Conservation (phyloP, 2,888 invertebrate genomes). For the Lasioglossum leucozonium region DNA sequence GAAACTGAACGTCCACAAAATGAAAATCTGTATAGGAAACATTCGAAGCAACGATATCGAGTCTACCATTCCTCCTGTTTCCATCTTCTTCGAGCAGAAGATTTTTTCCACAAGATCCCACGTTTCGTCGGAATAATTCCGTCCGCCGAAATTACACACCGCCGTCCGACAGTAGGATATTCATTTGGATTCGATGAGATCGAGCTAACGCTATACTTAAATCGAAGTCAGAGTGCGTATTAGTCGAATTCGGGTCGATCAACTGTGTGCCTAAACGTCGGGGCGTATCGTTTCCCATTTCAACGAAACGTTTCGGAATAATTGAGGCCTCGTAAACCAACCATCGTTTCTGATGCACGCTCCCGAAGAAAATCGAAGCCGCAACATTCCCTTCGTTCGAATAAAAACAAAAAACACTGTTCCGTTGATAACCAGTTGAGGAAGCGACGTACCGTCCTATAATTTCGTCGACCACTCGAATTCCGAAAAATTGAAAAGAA, state of each 20-base stretch:
- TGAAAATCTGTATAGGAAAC: not conserved
- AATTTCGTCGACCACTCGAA: not conserved
- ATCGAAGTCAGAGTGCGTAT: slow-evolving; percentile 41
- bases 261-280: slow-evolving; percentile 17
- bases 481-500: too few relatives aligned
- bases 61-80: not conserved
- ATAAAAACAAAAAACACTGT: not conserved
- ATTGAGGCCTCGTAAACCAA: slow-evolving; percentile 32
- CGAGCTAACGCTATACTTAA: slow-evolving; percentile 54
- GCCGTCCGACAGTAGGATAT: slow-evolving; percentile 31
- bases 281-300: slow-evolving; percentile 30
- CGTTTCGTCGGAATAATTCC: slow-evolving; percentile 34
- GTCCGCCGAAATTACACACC: slow-evolving; percentile 45
- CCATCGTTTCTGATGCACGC: not conserved
- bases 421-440: not conserved
- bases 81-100: not conserved
- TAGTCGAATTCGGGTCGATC: slow-evolving; percentile 46
- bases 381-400: not conserved
- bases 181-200: slow-evolving; percentile 51
- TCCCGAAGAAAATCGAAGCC: not conserved
- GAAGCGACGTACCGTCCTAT: not conserved
- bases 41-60: not conserved
- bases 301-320: slow-evolving; percentile 40
- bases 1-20: not conserved
- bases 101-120: slow-evolving; percentile 24